Percentiles rank a stretch among this genome's conserved stretches.
These are phyloP conservation scores for Himalopsyche kuldschensis DNA, from an alignment of 2,888 invertebrate species.

Conservation along the genomic window DNA sequence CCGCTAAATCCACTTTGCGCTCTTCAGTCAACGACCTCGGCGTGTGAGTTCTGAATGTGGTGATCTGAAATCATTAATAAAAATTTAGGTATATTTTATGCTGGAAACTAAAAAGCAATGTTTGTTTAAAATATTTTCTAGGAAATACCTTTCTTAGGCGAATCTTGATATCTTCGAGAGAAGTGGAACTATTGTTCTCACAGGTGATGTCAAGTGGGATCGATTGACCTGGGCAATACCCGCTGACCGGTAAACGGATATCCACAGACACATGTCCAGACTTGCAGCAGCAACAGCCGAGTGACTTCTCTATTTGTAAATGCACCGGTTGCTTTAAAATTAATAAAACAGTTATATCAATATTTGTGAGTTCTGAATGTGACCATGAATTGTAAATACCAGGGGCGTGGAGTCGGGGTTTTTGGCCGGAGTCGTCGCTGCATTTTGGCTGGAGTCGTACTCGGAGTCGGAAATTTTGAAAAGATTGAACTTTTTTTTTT, in stretches of 20 bases:
- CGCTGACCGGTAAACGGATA: constrained; percentile 70
- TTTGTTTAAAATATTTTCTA: background rate
- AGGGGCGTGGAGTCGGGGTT: too few species aligned
- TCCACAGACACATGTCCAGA: constrained; percentile 72
- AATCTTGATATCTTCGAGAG: constrained; percentile 64
- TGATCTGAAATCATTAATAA: constrained; percentile 50
- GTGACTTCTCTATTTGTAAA: constrained; percentile 71
- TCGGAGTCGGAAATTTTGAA: too few species aligned
- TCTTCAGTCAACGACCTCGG: constrained; percentile 64
- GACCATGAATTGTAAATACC: too few species aligned
- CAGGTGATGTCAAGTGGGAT: constrained; percentile 72
- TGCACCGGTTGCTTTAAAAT: constrained; percentile 63
- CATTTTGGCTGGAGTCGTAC: too few species aligned
- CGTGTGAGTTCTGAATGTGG: constrained; percentile 65
- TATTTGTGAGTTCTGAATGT: too few species aligned
- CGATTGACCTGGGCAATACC: constrained; percentile 76
- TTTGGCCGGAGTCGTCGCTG: too few species aligned
- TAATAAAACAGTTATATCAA: too few species aligned
- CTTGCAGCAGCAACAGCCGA: constrained; percentile 78
- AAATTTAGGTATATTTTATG: background rate
- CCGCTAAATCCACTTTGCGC: constrained; percentile 61
- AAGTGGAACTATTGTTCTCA: constrained; percentile 74
- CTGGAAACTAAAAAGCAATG: background rate
- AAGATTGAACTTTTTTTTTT: too few species aligned
- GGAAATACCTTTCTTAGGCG: constrained; percentile 64